Conservation (phyloP, 2,797 vertebrate genomes). For the Coranthus polyacanthus region DNA sequence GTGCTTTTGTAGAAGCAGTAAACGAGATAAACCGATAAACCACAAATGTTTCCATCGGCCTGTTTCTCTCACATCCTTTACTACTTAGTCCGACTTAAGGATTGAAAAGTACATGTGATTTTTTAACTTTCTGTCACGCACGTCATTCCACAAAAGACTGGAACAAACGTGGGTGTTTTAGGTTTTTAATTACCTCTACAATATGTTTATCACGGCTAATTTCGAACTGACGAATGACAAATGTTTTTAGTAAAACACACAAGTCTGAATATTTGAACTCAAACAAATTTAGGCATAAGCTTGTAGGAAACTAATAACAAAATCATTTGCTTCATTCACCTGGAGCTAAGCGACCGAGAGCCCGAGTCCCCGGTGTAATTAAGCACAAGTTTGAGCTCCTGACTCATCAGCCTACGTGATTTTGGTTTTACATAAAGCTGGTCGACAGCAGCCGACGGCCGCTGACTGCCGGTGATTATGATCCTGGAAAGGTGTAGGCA, state of each 20-base stretch:
- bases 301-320: conserved; percentile 35
- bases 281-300: conserved; percentile 21
- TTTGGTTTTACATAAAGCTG: conserved; percentile 48
- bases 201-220: no score
- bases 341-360: conserved; percentile 57
- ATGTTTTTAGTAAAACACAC: no score
- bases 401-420: conserved; percentile 50
- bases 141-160: no score
- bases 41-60: no score
- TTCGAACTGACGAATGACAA: no score
- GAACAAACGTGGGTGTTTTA: no score
- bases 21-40: conserved; percentile 20
- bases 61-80: no score
- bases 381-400: conserved; percentile 55
- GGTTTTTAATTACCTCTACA: no score
- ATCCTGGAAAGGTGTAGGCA: conserved; percentile 40
- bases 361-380: conserved; percentile 59
- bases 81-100: no score
- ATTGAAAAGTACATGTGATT: no score
- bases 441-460: conserved; percentile 30
- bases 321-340: conserved; percentile 59
- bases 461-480: conserved; percentile 48
- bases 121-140: no score
- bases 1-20: conserved; percentile 10
- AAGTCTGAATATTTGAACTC: no score